phyloP scores from a whole-genome alignment of 2,797 vertebrate species.

The Premnoplex brunnescens region DNA sequence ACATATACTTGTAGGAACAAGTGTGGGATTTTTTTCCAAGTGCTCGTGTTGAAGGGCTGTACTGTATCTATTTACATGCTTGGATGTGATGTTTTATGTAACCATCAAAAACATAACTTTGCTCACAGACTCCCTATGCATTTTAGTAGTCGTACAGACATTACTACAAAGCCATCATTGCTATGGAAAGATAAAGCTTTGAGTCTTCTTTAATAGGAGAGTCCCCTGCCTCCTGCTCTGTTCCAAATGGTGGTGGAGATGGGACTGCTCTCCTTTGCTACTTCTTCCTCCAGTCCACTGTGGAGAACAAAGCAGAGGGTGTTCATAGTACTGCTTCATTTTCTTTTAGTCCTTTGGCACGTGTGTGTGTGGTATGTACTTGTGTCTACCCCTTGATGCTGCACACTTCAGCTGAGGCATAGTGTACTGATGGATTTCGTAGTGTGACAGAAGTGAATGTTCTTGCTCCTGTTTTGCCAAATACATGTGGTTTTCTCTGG shows the following conservation, averaged over 20 bases:
- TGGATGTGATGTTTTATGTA: not conserved
- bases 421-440: fast-evolving
- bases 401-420: not conserved
- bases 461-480: not conserved
- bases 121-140: not conserved
- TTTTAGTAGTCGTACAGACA: not conserved
- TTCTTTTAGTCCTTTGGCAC: not conserved
- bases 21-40: not conserved
- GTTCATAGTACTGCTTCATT: not conserved
- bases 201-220: not conserved
- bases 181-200: not conserved
- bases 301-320: not conserved
- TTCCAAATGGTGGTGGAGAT: not conserved
- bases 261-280: not conserved
- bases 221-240: not conserved
- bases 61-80: not conserved
- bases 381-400: not conserved
- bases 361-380: fast-evolving
- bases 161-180: not conserved
- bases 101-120: not conserved
- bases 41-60: not conserved
- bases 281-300: not conserved
- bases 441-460: not conserved
- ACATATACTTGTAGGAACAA: not conserved
- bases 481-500: not conserved